phyloP scores from a whole-genome alignment of 2,797 vertebrate species.

The Petrocephalus sullivani region DNA sequence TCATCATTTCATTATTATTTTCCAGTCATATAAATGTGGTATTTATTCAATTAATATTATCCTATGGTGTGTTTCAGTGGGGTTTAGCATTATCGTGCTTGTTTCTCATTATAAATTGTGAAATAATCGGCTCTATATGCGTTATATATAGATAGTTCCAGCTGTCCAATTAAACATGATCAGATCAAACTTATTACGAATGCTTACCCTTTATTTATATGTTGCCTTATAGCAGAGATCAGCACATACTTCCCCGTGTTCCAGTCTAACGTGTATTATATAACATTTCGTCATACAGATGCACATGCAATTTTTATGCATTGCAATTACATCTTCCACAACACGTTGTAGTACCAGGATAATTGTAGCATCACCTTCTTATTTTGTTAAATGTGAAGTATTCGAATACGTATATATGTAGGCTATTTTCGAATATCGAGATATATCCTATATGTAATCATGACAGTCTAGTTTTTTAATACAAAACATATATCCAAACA shows the following conservation, averaged over 20 bases:
- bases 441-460: not conserved
- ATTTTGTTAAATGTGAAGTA: not conserved
- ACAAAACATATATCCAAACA: not conserved
- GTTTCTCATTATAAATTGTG: not conserved
- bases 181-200: not conserved
- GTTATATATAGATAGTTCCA: not conserved
- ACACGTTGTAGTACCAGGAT: not conserved
- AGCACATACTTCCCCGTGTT: not conserved
- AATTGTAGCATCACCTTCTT: not conserved
- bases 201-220: not conserved
- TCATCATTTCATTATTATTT: not conserved
- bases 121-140: not conserved
- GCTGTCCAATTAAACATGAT: not conserved
- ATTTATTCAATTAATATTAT: slow-evolving; percentile 7
- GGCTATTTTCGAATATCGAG: not conserved
- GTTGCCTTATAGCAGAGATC: not conserved
- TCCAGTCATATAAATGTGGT: not conserved
- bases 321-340: not conserved
- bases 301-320: not conserved
- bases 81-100: not conserved
- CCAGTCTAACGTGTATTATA: not conserved
- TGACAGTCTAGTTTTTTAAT: not conserved
- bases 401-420: not conserved
- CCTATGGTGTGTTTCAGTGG: not conserved
- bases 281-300: not conserved